Base-by-base conservation (phyloP, 2,797 vertebrate species). In the Eospalax fontanierii region DNA sequence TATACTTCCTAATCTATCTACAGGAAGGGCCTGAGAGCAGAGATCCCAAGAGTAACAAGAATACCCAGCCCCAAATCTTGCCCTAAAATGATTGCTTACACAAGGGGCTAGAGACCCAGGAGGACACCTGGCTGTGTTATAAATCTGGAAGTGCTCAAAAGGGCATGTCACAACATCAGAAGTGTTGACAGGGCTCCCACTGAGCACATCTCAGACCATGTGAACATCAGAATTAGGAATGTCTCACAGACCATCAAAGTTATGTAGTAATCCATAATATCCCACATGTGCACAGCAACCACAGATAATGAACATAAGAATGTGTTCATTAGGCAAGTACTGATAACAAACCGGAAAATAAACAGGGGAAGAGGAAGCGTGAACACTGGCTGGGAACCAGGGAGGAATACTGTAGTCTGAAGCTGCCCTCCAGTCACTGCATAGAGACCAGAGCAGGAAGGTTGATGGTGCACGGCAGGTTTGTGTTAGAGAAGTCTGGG, bases 241-340 rank as follows among this genome's bases (percentile, higher is more conserved):
- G 22, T 46, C 15, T 50, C 35, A 73, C 35, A 63, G 71, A 63
- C 30, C 28, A 7, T 4, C 0, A 5, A 26, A 35, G n/a, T 26
- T 21, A 11, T 6, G 68, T 4, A 15, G 66, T 22, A 43, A 43
- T 16, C 19, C 59, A 12, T 61, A 61, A 24, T 61, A 61, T 22
- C 22, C 59, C 59, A 19, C 3, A 1, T 0, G 8, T 6, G 38
- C 40, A 5, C 1, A 26, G 10, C 10, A 7, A 26, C 4, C 6
- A 33, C 0, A 7, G 18, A 22, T 2, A 16, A 5, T 16, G 4
- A 16, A 6, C 4, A 6, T 1, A 1, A 35, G 4, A 61, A 54
- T 2, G 0, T 14, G 14, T n/a, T n/a, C n/a, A n/a, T n/a, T n/a
- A n/a, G 18, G 0, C 33, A 14, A 18, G 18, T 65, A 65, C 28